Conservation (phyloP, 2,113 vertebrate species). For the Cyanoramphus novaezelandiae region DNA sequence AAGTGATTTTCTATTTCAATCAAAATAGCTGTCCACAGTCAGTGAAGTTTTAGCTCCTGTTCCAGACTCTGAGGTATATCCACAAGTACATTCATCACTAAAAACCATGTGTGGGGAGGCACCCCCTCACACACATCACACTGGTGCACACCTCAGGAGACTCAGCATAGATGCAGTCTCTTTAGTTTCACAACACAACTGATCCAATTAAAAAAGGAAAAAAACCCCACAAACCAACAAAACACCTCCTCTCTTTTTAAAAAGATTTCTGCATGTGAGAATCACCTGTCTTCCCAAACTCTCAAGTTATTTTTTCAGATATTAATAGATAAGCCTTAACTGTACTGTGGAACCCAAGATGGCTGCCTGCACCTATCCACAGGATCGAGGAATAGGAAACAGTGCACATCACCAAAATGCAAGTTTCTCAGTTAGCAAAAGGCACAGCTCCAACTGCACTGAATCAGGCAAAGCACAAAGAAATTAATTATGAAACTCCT, state of each 20-base stretch:
- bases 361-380: background rate
- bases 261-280: background rate
- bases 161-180: background rate
- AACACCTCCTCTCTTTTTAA: background rate
- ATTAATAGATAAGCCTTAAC: background rate
- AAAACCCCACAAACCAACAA: background rate
- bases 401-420: background rate
- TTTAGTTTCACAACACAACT: background rate
- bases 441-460: background rate
- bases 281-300: background rate
- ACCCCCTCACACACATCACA: background rate
- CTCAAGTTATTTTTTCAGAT: background rate
- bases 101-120: background rate
- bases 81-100: background rate
- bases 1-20: background rate
- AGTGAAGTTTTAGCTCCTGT: background rate
- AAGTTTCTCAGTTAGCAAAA: background rate
- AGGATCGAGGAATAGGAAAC: background rate
- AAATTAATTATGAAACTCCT: slow-evolving; percentile 13
- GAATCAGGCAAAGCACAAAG: background rate
- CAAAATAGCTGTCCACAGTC: background rate
- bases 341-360: background rate
- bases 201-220: background rate
- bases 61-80: background rate
- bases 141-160: background rate